phyloP scores from a whole-genome alignment of 2,888 invertebrate species.

The Drosophila mulleri region DNA sequence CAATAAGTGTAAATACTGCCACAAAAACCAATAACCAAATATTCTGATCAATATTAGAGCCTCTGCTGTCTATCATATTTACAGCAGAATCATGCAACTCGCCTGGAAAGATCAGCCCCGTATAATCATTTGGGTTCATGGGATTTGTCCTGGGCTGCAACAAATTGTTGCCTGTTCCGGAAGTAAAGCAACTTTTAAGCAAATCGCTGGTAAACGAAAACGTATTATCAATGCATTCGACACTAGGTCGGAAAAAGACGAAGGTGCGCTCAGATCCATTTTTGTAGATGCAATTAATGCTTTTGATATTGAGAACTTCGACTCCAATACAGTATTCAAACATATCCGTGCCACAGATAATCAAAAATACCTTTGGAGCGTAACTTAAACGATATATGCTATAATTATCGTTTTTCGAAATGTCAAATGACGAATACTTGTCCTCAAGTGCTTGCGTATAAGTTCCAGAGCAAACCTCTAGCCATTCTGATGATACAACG shows the following conservation, averaged over 20 bases:
- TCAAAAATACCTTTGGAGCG: neutral
- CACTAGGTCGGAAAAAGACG: rapidly evolving
- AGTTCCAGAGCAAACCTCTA: slow-evolving; percentile 18
- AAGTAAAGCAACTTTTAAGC: neutral
- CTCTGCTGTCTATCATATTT: neutral
- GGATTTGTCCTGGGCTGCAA: neutral
- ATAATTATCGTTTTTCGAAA: neutral
- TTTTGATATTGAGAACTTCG: neutral
- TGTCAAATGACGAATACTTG: neutral
- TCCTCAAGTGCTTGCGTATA: slow-evolving; percentile 24
- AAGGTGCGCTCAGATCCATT: neutral
- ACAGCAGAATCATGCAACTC: neutral
- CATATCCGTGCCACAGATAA: slow-evolving; percentile 11
- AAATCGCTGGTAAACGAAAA: slow-evolving; percentile 29
- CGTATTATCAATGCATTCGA: slow-evolving; percentile 21
- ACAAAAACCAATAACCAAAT: slow-evolving; percentile 18
- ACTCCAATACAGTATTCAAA: neutral
- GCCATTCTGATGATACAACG: slow-evolving; percentile 9
- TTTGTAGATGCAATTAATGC: slow-evolving; percentile 5
- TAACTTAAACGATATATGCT: slow-evolving; percentile 17
- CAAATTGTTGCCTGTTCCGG: neutral
- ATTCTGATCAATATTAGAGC: neutral
- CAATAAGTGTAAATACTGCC: slow-evolving; percentile 2
- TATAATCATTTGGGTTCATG: neutral
- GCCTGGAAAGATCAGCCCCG: slow-evolving; percentile 1